Base-by-base conservation (phyloP, 30 jellyfish, hydroid and myxozoan species). In the Aurelia sp. region DNA sequence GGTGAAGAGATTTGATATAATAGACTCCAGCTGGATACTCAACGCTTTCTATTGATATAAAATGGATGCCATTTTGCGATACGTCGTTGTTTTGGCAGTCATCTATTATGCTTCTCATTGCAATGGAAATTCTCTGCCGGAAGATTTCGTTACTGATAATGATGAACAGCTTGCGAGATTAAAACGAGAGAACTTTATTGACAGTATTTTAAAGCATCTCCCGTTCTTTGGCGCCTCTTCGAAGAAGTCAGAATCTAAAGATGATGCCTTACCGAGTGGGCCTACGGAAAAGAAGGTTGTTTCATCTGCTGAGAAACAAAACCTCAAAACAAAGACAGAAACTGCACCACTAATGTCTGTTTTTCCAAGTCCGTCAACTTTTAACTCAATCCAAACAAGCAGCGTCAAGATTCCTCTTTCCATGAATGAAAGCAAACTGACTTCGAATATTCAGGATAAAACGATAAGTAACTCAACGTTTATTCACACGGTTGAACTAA, bases 131-230 rank as follows among this genome's bases (percentile, higher is more conserved):
- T 76, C 73, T 15, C 53, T 83, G 55, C 97, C 97, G 4, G 97
- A 90, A 62, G 97, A 90, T 55, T 65, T 72, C 48, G 80, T 81
- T 51, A 82, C 97, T 13, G 97, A 90, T 84, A 83, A 76, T 70
- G 86, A 84, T 13, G 97, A 90, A 23, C 93, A 90, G 81, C 63
- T 90, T 35, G 82, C 72, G 18, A 69, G 91, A 23, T 63, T 73
- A 51, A 83, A 90, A 63, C 69, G 94, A 40, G 97, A 78, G 18
- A 74, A 83, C 64, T 82, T 89, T 59, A 55, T 84, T 17, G 89
- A 82, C 64, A 90, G 89, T 71, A 90, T 90, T 0, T 60, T 82
- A 55, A 79, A 82, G 62, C 78, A 84, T 30, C 47, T 90, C 11
- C 87, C 92, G 3, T 84, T 86, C 47, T 47, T 59, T n/a, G 62